phyloP scores from a whole-genome alignment of 2,113 vertebrate species.

The Sclerurus mexicanus region DNA sequence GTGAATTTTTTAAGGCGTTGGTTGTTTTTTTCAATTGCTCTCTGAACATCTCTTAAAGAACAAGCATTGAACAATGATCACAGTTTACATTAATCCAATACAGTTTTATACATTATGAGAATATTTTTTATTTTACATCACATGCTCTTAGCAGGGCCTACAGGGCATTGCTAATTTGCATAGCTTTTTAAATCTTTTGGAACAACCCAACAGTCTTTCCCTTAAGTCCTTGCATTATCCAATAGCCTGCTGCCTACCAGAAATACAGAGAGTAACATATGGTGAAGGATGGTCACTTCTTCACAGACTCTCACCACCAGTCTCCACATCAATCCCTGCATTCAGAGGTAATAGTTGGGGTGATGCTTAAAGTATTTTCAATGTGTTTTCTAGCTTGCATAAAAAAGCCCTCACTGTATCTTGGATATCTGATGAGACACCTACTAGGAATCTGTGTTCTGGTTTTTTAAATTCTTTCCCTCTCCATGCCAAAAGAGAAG shows the following conservation, averaged over 20 bases:
- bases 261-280: background rate
- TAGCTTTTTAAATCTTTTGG: background rate
- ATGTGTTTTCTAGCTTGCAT: background rate
- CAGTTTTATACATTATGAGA: background rate
- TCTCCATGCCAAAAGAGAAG: background rate
- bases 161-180: background rate
- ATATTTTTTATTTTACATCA: background rate
- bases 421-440: background rate
- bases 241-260: background rate
- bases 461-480: background rate
- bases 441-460: background rate
- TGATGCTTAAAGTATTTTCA: background rate
- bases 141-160: background rate
- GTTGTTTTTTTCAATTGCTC: background rate
- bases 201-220: background rate
- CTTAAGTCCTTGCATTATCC: background rate
- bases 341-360: background rate
- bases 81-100: background rate
- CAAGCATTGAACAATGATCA: background rate
- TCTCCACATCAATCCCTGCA: background rate
- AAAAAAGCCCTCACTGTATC: background rate
- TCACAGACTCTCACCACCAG: background rate
- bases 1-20: background rate
- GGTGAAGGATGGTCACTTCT: background rate
- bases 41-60: background rate